Conservation (phyloP, 2,113 vertebrate species). For the Cynopterus brachyotis region DNA sequence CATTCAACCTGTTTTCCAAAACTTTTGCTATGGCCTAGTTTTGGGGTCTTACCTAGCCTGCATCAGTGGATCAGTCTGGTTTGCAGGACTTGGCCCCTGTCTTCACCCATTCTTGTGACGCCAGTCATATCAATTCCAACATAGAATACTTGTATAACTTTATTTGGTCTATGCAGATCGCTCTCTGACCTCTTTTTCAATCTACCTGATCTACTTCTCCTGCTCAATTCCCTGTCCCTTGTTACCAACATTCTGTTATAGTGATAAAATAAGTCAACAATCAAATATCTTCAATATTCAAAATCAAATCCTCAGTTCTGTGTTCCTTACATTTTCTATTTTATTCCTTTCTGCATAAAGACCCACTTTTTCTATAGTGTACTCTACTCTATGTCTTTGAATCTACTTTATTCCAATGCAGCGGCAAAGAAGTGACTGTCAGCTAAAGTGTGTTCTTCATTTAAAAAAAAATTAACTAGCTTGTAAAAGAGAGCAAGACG, state of each 20-base stretch:
- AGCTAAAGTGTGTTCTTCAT: constrained; percentile 35
- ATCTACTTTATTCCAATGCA: constrained; percentile 19
- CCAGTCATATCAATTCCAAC: not conserved
- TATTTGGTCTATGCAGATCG: not conserved
- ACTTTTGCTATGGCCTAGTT: not conserved
- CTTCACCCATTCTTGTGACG: not conserved
- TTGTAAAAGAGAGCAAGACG: constrained; percentile 41
- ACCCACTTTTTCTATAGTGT: not conserved
- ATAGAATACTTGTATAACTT: not conserved
- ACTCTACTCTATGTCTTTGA: not conserved
- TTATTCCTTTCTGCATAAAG: constrained; percentile 5
- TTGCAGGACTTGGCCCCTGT: not conserved
- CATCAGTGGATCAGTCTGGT: not conserved
- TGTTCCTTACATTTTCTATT: constrained; percentile 5
- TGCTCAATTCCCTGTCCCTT: not conserved
- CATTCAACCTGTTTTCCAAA: not conserved
- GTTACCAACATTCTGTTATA: not conserved
- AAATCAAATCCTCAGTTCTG: not conserved
- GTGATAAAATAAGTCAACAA: not conserved
- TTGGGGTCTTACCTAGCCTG: not conserved
- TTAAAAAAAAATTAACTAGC: constrained; percentile 54
- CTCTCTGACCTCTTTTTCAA: not conserved
- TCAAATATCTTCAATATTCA: not conserved
- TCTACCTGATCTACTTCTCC: not conserved
- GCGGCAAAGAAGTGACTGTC: constrained; percentile 3